Percentiles rank a stretch among this genome's conserved stretches.
These are phyloP conservation scores for Ophion costatus DNA, from an alignment of 2,888 invertebrate genomes.

Conservation along the genomic window DNA sequence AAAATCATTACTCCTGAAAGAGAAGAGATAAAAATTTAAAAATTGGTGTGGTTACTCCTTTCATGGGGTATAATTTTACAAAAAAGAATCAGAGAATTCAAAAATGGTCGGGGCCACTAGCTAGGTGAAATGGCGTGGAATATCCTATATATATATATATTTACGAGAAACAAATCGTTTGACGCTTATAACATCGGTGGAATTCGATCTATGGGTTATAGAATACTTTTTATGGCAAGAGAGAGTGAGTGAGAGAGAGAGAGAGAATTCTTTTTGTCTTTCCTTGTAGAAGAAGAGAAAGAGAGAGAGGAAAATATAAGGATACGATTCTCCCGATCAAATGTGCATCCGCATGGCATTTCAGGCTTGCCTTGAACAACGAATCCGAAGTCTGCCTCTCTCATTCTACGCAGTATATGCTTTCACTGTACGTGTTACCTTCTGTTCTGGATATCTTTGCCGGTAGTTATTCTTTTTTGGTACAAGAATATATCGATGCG, in stretches of 20 bases:
- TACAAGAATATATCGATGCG: conserved; percentile 13
- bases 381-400: conserved; percentile 46
- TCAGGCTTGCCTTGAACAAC: conserved; percentile 64
- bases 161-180: conserved; percentile 45
- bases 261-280: not conserved
- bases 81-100: too few species aligned
- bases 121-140: too few species aligned
- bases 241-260: conserved; percentile 7
- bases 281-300: not conserved
- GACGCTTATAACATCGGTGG: conserved; percentile 26
- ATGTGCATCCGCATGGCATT: conserved; percentile 56
- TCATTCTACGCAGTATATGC: conserved; percentile 43
- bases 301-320: conserved; percentile 21
- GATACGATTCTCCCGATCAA: conserved; percentile 52
- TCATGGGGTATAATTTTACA: too few species aligned
- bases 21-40: too few species aligned
- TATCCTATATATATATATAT: too few species aligned
- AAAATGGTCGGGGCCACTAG: too few species aligned
- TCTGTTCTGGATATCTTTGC: conserved; percentile 35
- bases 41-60: too few species aligned
- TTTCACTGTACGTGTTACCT: conserved; percentile 60
- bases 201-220: conserved; percentile 47
- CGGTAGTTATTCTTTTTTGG: conserved; percentile 7
- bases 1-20: too few species aligned
- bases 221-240: conserved; percentile 22